Evolutionary conservation across 2,888 invertebrate species (phyloP).

Genomic region (Ectemnius cavifrons): DNA sequence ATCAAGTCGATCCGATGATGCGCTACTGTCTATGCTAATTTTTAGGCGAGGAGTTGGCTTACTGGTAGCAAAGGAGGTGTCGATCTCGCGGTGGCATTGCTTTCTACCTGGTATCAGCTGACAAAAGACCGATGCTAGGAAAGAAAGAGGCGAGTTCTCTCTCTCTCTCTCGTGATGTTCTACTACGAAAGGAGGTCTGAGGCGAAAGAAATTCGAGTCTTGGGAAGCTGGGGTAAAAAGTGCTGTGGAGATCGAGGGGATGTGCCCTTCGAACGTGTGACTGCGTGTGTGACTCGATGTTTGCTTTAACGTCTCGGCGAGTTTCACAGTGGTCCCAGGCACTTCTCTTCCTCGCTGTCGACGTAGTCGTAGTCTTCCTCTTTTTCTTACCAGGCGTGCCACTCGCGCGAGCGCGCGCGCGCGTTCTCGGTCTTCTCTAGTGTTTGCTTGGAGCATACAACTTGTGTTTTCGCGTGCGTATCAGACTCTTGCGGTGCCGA

Average conservation of each 20-base stretch:
- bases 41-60: not conserved
- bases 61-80: not conserved
- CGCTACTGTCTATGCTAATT: too few species aligned
- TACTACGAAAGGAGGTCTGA: not conserved
- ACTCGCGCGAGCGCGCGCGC: constrained; percentile 33
- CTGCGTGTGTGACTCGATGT: constrained; percentile 73
- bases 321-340: constrained; percentile 49
- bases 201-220: constrained; percentile 23
- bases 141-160: too few species aligned
- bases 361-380: constrained; percentile 24
- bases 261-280: constrained; percentile 49
- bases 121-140: not conserved
- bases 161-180: constrained; percentile 3
- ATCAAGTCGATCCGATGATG: not conserved
- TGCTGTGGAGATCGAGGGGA: constrained; percentile 1
- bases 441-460: constrained; percentile 75
- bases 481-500: constrained; percentile 62
- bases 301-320: constrained; percentile 76
- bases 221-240: constrained; percentile 7
- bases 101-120: constrained; percentile 4
- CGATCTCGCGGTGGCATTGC: constrained; percentile 2
- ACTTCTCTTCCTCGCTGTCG: not conserved
- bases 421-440: constrained; percentile 42
- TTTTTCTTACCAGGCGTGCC: constrained; percentile 37
- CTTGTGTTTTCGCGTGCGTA: constrained; percentile 74